A percentile compares a stretch with the other conserved stretches of the same genome.
These are phyloP conservation scores for Epinephelus cyanopodus DNA, from an alignment of 2,113 vertebrate species.

Conservation along the genomic window DNA sequence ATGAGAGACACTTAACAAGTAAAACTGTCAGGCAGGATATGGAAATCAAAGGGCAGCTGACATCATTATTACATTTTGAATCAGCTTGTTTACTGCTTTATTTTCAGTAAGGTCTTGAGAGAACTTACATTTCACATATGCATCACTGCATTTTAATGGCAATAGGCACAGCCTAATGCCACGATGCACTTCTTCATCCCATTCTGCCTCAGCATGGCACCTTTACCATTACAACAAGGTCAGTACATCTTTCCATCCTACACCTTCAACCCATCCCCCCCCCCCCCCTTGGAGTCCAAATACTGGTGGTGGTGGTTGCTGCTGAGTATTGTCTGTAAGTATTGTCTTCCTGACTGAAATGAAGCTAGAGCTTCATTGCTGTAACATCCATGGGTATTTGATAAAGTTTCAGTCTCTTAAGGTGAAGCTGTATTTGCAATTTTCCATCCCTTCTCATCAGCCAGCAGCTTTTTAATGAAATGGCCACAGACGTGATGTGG, in stretches of 20 bases:
- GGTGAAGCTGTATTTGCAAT: not conserved
- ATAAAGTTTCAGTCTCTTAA: not conserved
- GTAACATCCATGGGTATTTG: not conserved
- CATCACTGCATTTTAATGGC: not conserved
- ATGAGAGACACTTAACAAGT: not conserved
- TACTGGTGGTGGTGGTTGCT: too few species aligned
- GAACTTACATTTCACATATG: not conserved
- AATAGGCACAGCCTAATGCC: not conserved
- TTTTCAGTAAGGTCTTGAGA: too few species aligned
- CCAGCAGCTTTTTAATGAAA: not conserved
- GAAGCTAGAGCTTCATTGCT: not conserved
- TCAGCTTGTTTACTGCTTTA: not conserved
- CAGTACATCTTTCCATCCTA: not conserved
- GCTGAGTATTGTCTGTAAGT: too few species aligned
- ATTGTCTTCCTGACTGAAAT: too few species aligned
- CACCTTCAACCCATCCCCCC: too few species aligned
- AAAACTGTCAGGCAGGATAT: slow-evolving; percentile 1
- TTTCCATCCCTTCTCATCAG: not conserved
- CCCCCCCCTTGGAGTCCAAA: too few species aligned
- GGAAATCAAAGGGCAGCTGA: not conserved
- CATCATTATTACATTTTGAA: not conserved
- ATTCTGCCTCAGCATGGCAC: not conserved
- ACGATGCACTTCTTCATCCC: not conserved
- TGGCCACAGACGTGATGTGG: not conserved
- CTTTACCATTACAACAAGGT: not conserved